Conservation (phyloP, 2,113 vertebrate species). For the Hipposideros armiger region DNA sequence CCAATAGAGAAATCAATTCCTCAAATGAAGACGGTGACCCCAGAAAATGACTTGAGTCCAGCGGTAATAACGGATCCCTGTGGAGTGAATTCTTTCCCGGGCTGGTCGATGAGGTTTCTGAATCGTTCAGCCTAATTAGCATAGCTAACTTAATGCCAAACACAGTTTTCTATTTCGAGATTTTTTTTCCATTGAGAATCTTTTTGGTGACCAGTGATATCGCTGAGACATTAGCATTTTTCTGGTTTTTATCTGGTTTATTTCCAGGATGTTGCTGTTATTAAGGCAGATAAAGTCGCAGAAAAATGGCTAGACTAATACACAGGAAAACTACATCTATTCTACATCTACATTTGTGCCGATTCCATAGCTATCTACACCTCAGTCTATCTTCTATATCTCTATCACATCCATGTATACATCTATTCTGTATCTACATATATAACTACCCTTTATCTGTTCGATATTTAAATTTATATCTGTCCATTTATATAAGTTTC, state of each 20-base stretch:
- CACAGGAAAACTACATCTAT: neutral
- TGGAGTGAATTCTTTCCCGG: neutral
- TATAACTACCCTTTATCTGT: no score
- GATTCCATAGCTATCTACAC: fast-evolving
- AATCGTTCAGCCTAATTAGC: neutral
- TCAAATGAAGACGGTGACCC: neutral
- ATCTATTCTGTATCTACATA: no score
- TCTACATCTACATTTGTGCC: neutral
- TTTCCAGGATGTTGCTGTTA: neutral
- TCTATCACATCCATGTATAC: no score
- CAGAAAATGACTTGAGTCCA: neutral
- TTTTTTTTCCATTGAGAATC: fast-evolving
- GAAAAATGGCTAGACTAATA: neutral
- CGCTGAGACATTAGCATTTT: neutral
- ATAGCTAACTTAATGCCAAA: neutral
- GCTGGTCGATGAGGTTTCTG: fast-evolving
- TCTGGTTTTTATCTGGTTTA: neutral
- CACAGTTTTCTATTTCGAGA: neutral
- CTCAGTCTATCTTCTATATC: neutral
- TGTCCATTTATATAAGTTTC: neutral
- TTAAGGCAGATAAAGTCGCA: neutral
- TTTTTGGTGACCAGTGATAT: slow-evolving; percentile 45
- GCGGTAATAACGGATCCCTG: no score
- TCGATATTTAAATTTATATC: neutral
- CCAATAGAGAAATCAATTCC: neutral